These are phyloP conservation scores for Hemicrepidius hirtus DNA, from an alignment of 2,888 invertebrate genomes.

Conservation along the genomic window DNA sequence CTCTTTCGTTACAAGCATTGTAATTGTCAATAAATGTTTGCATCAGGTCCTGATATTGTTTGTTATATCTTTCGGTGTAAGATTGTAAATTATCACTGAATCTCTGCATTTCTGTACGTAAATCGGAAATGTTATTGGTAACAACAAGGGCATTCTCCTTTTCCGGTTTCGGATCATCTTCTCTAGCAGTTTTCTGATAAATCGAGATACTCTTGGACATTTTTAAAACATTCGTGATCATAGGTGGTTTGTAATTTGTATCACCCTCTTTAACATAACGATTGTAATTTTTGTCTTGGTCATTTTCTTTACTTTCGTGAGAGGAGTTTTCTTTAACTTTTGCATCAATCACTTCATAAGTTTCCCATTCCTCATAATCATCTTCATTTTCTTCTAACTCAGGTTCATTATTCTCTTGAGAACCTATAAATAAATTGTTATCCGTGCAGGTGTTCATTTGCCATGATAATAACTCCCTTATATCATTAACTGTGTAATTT, in stretches of 20 bases:
- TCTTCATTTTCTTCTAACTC: slow-evolving; percentile 4
- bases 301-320: slow-evolving; percentile 28
- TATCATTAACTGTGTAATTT: slow-evolving; percentile 51
- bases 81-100: slow-evolving; percentile 56
- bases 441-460: slow-evolving; percentile 60
- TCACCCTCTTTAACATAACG: slow-evolving; percentile 56
- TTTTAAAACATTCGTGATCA: slow-evolving; percentile 56
- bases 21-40: slow-evolving; percentile 64
- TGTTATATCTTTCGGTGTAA: slow-evolving; percentile 56
- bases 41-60: slow-evolving; percentile 59
- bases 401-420: slow-evolving; percentile 11
- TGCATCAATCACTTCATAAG: slow-evolving; percentile 30
- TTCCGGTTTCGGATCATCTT: slow-evolving; percentile 13
- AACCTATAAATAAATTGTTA: slow-evolving; percentile 58
- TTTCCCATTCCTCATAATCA: slow-evolving; percentile 10
- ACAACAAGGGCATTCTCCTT: slow-evolving; percentile 55
- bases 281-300: slow-evolving; percentile 53
- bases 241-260: slow-evolving; percentile 53
- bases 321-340: slow-evolving; percentile 2
- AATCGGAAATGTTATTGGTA: slow-evolving; percentile 60
- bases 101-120: slow-evolving; percentile 55
- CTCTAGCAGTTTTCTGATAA: slow-evolving; percentile 22
- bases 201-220: slow-evolving; percentile 18
- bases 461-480: slow-evolving; percentile 66
- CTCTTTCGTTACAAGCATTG: slow-evolving; percentile 42